Evolutionary conservation across 1,140 invertebrate species (phyloP).

Genomic region (Amyelois transitella): DNA sequence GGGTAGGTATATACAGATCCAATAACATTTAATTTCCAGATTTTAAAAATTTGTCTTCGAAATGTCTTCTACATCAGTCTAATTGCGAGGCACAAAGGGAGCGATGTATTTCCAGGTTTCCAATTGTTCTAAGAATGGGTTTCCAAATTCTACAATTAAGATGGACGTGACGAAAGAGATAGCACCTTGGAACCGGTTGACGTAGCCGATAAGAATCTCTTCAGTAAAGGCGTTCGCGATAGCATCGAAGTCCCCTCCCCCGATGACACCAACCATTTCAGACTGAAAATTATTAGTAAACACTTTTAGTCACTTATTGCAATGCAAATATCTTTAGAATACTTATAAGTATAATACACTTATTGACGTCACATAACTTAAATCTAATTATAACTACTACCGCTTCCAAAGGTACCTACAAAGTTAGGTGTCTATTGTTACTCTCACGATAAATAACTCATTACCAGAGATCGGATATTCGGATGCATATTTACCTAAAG

Average conservation of each 20-base stretch:
- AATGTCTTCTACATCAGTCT: too few species aligned
- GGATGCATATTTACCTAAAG: too few species aligned
- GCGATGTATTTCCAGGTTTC: conserved; percentile 49
- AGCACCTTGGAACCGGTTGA: conserved; percentile 44
- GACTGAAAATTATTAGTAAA: conserved; percentile 25
- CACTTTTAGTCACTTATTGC: background rate
- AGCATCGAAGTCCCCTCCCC: conserved; percentile 55
- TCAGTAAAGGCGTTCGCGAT: conserved; percentile 55
- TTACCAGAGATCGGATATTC: too few species aligned
- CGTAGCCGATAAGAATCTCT: conserved; percentile 50
- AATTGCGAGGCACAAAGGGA: conserved; percentile 22
- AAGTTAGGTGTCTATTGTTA: too few species aligned
- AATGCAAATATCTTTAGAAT: too few species aligned
- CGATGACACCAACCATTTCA: conserved; percentile 41
- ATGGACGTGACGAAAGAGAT: conserved; percentile 19
- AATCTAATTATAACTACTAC: too few species aligned
- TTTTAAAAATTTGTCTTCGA: too few species aligned
- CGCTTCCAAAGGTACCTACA: too few species aligned
- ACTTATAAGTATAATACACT: background rate
- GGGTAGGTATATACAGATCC: background rate
- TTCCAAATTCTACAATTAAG: conserved; percentile 18
- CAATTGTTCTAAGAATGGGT: conserved; percentile 41
- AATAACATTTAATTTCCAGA: too few species aligned
- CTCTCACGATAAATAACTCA: too few species aligned
- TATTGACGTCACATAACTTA: too few species aligned